Evolutionary conservation across 2,113 vertebrate genomes (phyloP).

Genomic region (Piprites chloris): DNA sequence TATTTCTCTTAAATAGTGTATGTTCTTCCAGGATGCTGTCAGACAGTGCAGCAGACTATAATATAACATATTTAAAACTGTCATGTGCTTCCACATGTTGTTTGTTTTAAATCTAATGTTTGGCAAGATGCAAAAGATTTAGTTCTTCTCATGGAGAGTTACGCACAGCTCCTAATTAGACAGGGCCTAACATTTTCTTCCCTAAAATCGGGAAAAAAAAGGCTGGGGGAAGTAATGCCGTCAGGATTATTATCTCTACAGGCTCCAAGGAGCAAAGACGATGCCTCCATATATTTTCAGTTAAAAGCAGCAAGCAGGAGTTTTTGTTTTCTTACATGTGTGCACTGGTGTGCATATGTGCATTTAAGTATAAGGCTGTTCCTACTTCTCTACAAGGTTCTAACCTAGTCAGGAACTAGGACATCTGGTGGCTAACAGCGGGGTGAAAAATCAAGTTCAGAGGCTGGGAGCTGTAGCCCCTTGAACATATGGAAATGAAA

Average conservation of each 20-base stretch:
- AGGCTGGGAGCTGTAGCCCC: background rate
- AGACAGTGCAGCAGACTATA: background rate
- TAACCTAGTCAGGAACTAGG: background rate
- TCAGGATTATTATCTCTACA: background rate
- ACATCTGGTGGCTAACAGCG: background rate
- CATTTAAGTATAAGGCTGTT: background rate
- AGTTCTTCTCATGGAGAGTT: background rate
- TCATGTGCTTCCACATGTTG: background rate
- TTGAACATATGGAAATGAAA: background rate
- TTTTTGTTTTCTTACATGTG: background rate
- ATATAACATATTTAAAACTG: background rate
- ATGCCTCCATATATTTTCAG: background rate
- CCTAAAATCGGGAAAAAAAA: background rate
- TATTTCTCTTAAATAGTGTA: background rate
- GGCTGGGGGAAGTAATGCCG: background rate
- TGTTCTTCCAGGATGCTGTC: background rate
- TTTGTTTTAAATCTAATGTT: background rate
- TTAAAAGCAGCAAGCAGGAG: background rate
- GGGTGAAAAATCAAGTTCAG: background rate
- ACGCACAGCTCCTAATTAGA: background rate
- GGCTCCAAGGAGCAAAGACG: background rate
- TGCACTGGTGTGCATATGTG: background rate
- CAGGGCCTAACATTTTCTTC: background rate
- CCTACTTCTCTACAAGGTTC: background rate
- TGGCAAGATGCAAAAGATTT: background rate